Evolutionary conservation across 2,113 vertebrate species (phyloP), one percentile per base, ranked within the genome.

Genomic region (Macaca nemestrina): DNA sequence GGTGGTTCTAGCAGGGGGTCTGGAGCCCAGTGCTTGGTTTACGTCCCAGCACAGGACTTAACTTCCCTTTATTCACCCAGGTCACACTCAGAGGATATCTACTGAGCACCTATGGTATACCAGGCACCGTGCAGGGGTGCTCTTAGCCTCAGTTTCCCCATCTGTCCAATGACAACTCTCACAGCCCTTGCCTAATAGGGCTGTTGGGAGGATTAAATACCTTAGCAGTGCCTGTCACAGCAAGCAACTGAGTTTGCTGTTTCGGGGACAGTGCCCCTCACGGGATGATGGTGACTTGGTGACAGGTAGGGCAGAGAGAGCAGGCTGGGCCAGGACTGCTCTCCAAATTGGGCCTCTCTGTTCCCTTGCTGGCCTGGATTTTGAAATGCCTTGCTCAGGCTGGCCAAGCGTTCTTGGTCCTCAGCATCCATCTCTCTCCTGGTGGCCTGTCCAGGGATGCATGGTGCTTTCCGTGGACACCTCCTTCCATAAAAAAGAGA

Each of bases 81-180:
- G 6, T 78, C 20, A 40, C 12, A 13, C 45, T 48, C 40, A 2
- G 78, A 90, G 38, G 45, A 25, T 52, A 23, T 18, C 50, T 35
- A 10, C 0, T 35, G 32, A 45, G 48, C 2, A 0, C 35, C 55
- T 32, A 0, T 4, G 0, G 2, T 59, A 22, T 67, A 48, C 25
- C 78, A 35, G 57, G 50, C 30, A 17, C 38, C 52, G 30, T 32
- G 67, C 20, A 8, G 23, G 88, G 32, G 30, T 43, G 52, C 68
- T 64, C 17, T 55, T 1, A 0, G 64, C 70, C 30, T 94, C 90
- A 2, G 50, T 48, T 38, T 79, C 23, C 38, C 75, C 43, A 0
- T 32, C 92, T 52, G n/a, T 57, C 38, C 80, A 45, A 52, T 57
- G 64, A 38, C 57, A 87, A 25, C 57, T 27, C 6, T 45, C 32